phyloP scores from a whole-genome alignment of 2,113 vertebrate genomes.

The Oncorhynchus masou region DNA sequence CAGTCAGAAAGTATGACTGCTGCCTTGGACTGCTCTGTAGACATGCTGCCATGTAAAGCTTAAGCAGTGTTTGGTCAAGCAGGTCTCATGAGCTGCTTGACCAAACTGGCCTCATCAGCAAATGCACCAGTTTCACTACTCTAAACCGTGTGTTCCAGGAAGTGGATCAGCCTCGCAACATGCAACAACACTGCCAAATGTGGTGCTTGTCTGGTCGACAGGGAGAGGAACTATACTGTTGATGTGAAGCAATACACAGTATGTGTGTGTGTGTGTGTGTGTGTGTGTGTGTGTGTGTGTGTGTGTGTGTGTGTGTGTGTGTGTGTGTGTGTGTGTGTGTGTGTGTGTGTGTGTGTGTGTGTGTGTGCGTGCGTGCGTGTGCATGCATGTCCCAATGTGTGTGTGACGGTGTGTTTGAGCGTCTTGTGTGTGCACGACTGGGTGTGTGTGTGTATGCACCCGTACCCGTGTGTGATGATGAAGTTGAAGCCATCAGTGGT shows the following conservation, averaged over 20 bases:
- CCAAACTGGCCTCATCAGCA: slow-evolving; percentile 55
- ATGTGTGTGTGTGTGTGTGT: slow-evolving; percentile 6
- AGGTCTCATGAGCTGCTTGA: slow-evolving; percentile 44
- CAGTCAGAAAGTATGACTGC: background rate
- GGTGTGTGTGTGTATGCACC: slow-evolving; percentile 14
- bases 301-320: slow-evolving; percentile 6
- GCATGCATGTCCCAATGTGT: slow-evolving; percentile 11
- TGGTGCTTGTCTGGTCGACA: slow-evolving; percentile 13
- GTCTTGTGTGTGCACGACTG: slow-evolving; percentile 21
- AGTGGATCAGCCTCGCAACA: slow-evolving; percentile 42
- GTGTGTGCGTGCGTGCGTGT: background rate
- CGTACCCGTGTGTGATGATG: slow-evolving; percentile 26
- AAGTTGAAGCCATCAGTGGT: slow-evolving; percentile 48
- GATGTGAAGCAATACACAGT: slow-evolving; percentile 43
- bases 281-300: background rate
- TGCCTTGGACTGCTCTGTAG: slow-evolving; percentile 4
- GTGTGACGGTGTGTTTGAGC: background rate
- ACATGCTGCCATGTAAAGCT: slow-evolving; percentile 10
- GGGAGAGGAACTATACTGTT: slow-evolving; percentile 11
- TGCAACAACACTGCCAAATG: slow-evolving; percentile 33
- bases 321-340: slow-evolving; percentile 18
- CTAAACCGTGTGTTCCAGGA: slow-evolving; percentile 62
- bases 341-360: slow-evolving; percentile 13
- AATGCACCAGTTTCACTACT: slow-evolving; percentile 67
- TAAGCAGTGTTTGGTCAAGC: slow-evolving; percentile 44